Conservation (phyloP, 2,888 invertebrate species). For the Nematopogon swammerdamellus region DNA sequence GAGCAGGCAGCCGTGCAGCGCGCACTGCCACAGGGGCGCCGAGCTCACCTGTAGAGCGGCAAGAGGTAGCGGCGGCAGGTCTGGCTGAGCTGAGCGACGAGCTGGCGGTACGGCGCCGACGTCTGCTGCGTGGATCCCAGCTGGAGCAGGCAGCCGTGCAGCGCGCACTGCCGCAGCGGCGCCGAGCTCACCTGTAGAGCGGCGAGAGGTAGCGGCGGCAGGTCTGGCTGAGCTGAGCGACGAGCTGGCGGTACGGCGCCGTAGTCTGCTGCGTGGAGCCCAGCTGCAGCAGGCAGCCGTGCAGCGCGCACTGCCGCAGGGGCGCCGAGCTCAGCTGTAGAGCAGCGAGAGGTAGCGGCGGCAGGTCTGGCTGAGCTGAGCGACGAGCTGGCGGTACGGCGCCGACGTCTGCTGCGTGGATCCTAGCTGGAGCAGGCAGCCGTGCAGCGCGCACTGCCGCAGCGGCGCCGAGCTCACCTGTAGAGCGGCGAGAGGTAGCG, state of each 20-base stretch:
- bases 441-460: constrained; percentile 40
- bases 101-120: constrained; percentile 21
- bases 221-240: constrained; percentile 23
- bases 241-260: constrained; percentile 24
- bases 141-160: constrained; percentile 41
- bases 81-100: constrained; percentile 24
- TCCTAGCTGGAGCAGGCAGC: constrained; percentile 34
- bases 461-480: constrained; percentile 39
- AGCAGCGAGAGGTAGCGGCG: constrained; percentile 22
- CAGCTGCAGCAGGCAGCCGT: constrained; percentile 38
- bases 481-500: constrained; percentile 21
- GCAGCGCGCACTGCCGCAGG: constrained; percentile 37
- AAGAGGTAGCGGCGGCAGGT: constrained; percentile 25
- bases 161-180: constrained; percentile 38
- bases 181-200: constrained; percentile 34
- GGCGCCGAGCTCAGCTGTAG: constrained; percentile 39
- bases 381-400: constrained; percentile 26
- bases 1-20: constrained; percentile 39
- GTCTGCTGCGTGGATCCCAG: constrained; percentile 20
- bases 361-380: constrained; percentile 25
- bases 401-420: constrained; percentile 15
- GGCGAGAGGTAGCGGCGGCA: constrained; percentile 24
- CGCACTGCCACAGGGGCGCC: constrained; percentile 41
- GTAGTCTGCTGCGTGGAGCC: constrained; percentile 16
- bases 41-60: constrained; percentile 24